Evolutionary conservation across 1,140 invertebrate genomes (phyloP).

Genomic region (Centruroides vittatus): DNA sequence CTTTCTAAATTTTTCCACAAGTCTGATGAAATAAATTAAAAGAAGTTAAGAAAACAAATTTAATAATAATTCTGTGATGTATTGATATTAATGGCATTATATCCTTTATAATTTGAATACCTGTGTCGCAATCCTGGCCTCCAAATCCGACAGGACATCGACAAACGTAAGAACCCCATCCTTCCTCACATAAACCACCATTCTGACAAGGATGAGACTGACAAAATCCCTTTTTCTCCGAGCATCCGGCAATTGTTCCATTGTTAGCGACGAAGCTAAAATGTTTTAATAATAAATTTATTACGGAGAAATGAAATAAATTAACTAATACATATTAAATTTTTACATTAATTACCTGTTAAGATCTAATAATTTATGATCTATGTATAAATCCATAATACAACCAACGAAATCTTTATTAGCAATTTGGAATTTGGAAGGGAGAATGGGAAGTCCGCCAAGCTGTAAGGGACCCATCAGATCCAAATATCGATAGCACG

Average conservation of each 20-base stretch:
- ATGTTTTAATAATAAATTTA: not conserved
- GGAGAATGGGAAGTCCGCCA: constrained; percentile 75
- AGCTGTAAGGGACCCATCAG: constrained; percentile 88
- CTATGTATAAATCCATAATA: constrained; percentile 76
- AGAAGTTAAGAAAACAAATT: too few relatives aligned
- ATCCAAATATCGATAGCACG: constrained; percentile 89
- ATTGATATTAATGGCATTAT: too few relatives aligned
- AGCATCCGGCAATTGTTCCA: constrained; percentile 72
- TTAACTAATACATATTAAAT: not conserved
- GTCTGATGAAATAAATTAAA: constrained; percentile 3
- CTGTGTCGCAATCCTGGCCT: constrained; percentile 59
- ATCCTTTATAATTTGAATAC: not conserved
- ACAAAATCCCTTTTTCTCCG: constrained; percentile 68
- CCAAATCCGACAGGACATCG: constrained; percentile 67
- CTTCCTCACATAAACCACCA: constrained; percentile 67
- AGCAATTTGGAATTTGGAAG: constrained; percentile 53
- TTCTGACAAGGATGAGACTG: constrained; percentile 68
- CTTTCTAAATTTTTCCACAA: constrained; percentile 10
- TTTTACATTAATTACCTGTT: constrained; percentile 42
- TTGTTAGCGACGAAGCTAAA: constrained; percentile 70
- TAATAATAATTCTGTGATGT: too few relatives aligned
- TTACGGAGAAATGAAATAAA: not conserved
- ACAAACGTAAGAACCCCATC: constrained; percentile 78
- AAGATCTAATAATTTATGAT: constrained; percentile 74
- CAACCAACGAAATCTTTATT: constrained; percentile 81